Conservation (phyloP, 1,140 invertebrate genomes). For the Drosophila arizonae region DNA sequence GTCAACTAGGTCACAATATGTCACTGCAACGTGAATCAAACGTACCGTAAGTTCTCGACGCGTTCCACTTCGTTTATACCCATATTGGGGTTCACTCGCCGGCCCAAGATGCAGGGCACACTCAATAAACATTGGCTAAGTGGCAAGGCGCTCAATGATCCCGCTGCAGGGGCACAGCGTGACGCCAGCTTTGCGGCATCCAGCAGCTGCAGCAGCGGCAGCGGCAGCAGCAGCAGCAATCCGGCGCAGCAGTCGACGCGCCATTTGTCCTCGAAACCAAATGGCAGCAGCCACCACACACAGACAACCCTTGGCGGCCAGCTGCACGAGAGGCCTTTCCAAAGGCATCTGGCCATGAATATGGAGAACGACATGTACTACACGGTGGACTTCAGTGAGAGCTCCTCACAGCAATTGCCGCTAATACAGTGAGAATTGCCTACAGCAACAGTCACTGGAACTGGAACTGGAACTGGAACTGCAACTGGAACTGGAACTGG, state of each 20-base stretch:
- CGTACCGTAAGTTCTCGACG: constrained; percentile 85
- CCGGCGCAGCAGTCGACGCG: constrained; percentile 53
- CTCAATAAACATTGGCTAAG: constrained; percentile 82
- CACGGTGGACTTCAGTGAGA: constrained; percentile 88
- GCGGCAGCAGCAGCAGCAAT: constrained; percentile 38
- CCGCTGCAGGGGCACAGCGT: constrained; percentile 28
- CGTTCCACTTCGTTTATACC: constrained; percentile 81
- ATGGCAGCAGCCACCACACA: constrained; percentile 55
- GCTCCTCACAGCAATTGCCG: constrained; percentile 86
- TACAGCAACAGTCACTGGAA: background rate
- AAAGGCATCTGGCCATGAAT: constrained; percentile 85
- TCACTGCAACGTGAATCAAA: constrained; percentile 89
- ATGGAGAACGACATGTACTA: constrained; percentile 87
- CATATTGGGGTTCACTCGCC: constrained; percentile 78
- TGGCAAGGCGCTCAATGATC: constrained; percentile 80
- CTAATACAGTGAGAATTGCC: constrained; percentile 85
- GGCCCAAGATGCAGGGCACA: constrained; percentile 73
- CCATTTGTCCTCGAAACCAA: constrained; percentile 60
- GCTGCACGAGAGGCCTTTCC: constrained; percentile 78
- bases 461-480: constrained; percentile 10
- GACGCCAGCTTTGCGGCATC: constrained; percentile 12
- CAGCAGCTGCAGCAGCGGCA: constrained; percentile 44
- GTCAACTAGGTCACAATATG: constrained; percentile 84
- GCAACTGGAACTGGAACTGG: constrained; percentile 5
- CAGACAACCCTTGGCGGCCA: constrained; percentile 72